Conservation (phyloP, 2,888 invertebrate genomes). For the Hirtodrosophila trivittata region DNA sequence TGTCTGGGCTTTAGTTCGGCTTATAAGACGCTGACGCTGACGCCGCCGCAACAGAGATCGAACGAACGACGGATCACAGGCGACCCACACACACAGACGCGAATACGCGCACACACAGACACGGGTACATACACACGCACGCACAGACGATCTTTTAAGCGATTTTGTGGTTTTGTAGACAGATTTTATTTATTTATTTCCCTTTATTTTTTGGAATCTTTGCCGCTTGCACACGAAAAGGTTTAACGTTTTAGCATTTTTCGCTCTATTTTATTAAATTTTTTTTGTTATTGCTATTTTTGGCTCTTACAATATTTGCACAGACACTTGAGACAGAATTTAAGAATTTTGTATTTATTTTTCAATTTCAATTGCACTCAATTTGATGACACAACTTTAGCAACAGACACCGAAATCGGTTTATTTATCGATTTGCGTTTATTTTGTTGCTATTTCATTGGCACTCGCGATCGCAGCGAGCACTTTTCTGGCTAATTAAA, state of each 20-base stretch:
- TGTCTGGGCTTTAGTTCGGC: slow-evolving; percentile 67
- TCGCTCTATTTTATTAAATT: neutral
- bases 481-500: slow-evolving; percentile 48
- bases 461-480: slow-evolving; percentile 47
- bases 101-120: slow-evolving; percentile 26
- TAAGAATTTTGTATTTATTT: slow-evolving; percentile 7
- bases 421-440: slow-evolving; percentile 43
- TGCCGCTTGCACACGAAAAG: slow-evolving; percentile 21
- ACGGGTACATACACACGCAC: slow-evolving; percentile 30
- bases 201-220: slow-evolving; percentile 26
- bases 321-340: slow-evolving; percentile 19
- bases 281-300: slow-evolving; percentile 34
- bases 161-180: slow-evolving; percentile 73
- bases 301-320: slow-evolving; percentile 38
- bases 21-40: slow-evolving; percentile 63
- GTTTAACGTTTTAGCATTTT: slow-evolving; percentile 42
- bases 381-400: slow-evolving; percentile 42
- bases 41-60: slow-evolving; percentile 52
- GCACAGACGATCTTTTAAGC: slow-evolving; percentile 60
- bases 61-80: slow-evolving; percentile 64
- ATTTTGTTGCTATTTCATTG: slow-evolving; percentile 21
- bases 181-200: slow-evolving; percentile 33
- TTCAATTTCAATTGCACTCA: slow-evolving; percentile 50
- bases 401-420: slow-evolving; percentile 8
- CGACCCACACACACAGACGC: slow-evolving; percentile 44